Base-by-base conservation (phyloP, 2,888 invertebrate genomes). In the Salpingus planirostris region DNA sequence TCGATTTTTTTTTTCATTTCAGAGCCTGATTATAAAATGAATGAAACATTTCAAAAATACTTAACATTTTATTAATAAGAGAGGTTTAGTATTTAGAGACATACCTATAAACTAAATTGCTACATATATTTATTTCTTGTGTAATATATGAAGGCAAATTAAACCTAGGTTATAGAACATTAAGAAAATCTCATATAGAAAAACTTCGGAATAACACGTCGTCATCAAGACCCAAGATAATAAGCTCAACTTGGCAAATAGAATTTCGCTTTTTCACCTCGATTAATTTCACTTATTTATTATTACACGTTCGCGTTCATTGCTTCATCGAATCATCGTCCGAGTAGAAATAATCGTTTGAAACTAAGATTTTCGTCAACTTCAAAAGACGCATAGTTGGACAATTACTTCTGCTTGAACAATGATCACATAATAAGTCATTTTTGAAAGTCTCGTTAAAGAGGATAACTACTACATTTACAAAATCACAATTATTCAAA, bases 41-140 rank as follows among this genome's bases (percentile, higher is more conserved):
- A 13, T 27, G 6, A 11, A 11, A 3, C 11, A 8, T 27, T 27
- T 15, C 15, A 18, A 15, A 29, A 47, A 47, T 46, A 40, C 48
- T 50, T 49, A 54, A 52, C 51, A 48, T 52, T 54, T 56, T 56
- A 54, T 56, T 54, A 49, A 53, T 50, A 52, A 54, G 51, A 54
- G 51, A 51, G 42, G 47, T 53, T 55, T 49, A 50, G 47, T 51
- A 50, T n/a, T n/a, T n/a, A n/a, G n/a, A 23, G 47, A 52, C 47
- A 49, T 49, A 44, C 47, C 49, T 54, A 52, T 50, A 46, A 50
- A 51, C 54, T 54, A 56, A 49, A 51, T 51, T 51, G 49, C 54
- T 54, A 50, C 46, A 48, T 47, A 47, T 48, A 48, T 43, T 46
- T 45, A 44, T 21, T 38, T 42, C 34, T 44, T 43, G 37, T 46